Percentiles rank a stretch among this genome's conserved stretches.
phyloP scores from a whole-genome alignment of 92 coral and sea anemone species.

The Siderastrea siderea region DNA sequence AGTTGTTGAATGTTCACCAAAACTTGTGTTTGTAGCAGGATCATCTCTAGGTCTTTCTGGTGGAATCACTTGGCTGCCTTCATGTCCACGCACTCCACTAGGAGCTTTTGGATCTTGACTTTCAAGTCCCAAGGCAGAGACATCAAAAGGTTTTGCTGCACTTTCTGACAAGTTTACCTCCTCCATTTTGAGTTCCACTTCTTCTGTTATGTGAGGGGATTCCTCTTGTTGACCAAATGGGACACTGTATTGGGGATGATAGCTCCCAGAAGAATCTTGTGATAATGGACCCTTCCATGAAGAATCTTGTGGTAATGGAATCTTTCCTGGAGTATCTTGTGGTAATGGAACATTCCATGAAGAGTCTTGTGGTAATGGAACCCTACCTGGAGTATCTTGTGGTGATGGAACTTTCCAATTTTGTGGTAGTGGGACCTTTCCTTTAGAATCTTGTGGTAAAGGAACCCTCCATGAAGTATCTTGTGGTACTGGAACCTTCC shows the following conservation, averaged over 20 bases:
- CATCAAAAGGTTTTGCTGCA: neutral
- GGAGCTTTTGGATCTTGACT: neutral
- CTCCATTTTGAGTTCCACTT: neutral
- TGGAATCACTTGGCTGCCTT: neutral
- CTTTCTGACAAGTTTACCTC: neutral
- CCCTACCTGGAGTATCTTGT: neutral
- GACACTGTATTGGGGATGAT: neutral
- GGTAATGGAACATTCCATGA: neutral
- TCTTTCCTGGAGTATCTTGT: neutral
- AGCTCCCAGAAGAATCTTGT: neutral
- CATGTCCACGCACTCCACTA: neutral
- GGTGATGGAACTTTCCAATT: neutral
- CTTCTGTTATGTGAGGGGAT: neutral
- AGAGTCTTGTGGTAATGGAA: neutral
- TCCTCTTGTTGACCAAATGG: conserved; percentile 31
- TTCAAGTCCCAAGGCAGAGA: neutral
- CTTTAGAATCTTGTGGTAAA: neutral
- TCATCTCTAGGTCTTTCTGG: neutral
- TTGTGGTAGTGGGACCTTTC: neutral
- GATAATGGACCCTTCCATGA: neutral
- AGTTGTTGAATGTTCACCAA: neutral
- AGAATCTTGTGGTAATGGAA: neutral
- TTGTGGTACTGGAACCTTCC: neutral
- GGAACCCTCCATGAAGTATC: neutral
- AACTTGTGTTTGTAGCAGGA: neutral